These are phyloP conservation scores for Pelodytes ibericus DNA, from an alignment of 2,797 vertebrate species.

Conservation along the genomic window DNA sequence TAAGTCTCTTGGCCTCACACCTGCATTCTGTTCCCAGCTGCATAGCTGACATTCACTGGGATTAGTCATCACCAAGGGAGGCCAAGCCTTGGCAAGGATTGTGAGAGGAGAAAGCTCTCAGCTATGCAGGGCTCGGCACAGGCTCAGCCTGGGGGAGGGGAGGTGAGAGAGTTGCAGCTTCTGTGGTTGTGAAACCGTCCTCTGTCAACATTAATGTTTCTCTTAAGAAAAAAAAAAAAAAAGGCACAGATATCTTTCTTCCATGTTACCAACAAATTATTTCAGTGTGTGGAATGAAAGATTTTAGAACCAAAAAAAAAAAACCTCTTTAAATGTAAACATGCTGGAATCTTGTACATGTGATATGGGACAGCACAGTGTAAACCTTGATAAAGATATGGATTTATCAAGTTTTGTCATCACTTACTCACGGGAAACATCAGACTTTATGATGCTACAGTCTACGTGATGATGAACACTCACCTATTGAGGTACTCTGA, in stretches of 20 bases:
- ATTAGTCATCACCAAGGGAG: constrained; percentile 51
- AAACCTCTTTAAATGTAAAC: too few species aligned
- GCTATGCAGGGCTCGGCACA: constrained; percentile 55
- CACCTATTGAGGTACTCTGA: constrained; percentile 61
- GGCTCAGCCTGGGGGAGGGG: constrained; percentile 47
- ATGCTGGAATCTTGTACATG: background rate
- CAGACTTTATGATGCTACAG: too few species aligned
- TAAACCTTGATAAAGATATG: background rate
- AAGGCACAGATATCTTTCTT: too few species aligned
- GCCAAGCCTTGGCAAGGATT: constrained; percentile 54
- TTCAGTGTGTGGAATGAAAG: too few species aligned
- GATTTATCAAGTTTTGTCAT: background rate
- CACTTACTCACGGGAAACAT: background rate
- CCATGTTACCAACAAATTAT: too few species aligned
- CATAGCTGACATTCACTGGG: constrained; percentile 54
- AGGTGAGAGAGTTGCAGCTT: constrained; percentile 48
- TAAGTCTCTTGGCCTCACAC: constrained; percentile 38
- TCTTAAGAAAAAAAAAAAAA: too few species aligned
- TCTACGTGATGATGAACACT: constrained; percentile 39
- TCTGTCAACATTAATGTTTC: background rate
- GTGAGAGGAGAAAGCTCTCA: constrained; percentile 54
- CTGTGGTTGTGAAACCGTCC: constrained; percentile 40
- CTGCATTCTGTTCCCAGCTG: constrained; percentile 51
- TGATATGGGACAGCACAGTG: background rate
- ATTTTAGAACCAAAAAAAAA: too few species aligned